A percentile compares a stretch with the other conserved stretches of the same genome.
Conservation (phyloP, 2,113 vertebrate genomes). For the Myrmecophaga tridactyla region DNA sequence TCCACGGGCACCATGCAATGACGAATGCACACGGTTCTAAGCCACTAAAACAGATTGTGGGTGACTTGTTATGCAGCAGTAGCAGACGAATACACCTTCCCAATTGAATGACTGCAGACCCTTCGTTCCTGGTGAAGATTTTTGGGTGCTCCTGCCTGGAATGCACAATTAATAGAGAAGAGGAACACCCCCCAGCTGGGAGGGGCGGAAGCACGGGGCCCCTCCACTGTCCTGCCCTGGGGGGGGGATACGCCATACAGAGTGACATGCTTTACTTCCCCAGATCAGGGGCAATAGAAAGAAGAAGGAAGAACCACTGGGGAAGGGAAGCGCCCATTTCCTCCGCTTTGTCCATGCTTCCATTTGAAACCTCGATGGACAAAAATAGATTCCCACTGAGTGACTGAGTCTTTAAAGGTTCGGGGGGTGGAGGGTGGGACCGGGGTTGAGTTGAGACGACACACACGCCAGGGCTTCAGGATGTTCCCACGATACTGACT, state of each 20-base stretch:
- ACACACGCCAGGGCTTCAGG: slow-evolving; percentile 62
- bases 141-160: neutral
- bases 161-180: too few relatives aligned
- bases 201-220: too few relatives aligned
- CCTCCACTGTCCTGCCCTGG: neutral
- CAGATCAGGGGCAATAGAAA: neutral
- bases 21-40: neutral
- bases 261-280: neutral
- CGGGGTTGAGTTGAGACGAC: slow-evolving; percentile 12
- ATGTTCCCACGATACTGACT: slow-evolving; percentile 75
- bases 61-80: neutral
- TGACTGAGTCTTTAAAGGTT: neutral
- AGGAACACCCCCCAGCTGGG: neutral
- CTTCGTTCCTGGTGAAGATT: too few relatives aligned
- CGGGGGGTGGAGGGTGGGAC: slow-evolving; percentile 50
- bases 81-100: neutral
- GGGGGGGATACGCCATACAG: accelerated
- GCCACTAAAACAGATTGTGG: neutral
- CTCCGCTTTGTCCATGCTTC: neutral
- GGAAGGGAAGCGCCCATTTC: neutral
- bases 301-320: neutral
- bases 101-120: neutral
- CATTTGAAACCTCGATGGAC: slow-evolving; percentile 17
- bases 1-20: neutral
- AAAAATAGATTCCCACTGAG: slow-evolving; percentile 53